Evolutionary conservation across 2,888 invertebrate species (phyloP).

Genomic region (Portevinia maculata): DNA sequence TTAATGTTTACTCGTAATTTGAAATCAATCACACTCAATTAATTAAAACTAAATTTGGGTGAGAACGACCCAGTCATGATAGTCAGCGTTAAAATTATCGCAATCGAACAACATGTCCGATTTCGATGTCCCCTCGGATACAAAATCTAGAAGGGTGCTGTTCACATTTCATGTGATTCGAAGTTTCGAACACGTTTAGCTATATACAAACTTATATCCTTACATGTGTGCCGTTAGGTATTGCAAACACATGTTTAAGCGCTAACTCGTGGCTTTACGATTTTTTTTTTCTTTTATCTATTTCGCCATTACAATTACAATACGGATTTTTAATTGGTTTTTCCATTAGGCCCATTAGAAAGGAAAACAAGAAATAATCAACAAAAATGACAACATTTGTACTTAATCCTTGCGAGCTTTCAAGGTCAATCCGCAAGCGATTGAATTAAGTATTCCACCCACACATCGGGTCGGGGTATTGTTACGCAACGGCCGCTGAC

Average conservation of each 20-base stretch:
- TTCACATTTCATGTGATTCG: conserved; percentile 30
- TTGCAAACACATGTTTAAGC: conserved; percentile 2
- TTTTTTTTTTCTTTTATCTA: neutral
- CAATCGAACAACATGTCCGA: neutral
- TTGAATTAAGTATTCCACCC: conserved; percentile 32
- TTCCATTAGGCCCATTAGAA: neutral
- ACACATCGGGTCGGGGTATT: conserved; percentile 26
- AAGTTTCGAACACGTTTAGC: conserved; percentile 2
- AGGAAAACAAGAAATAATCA: neutral
- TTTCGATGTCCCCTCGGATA: conserved; percentile 2
- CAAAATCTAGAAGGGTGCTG: neutral
- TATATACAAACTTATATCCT: neutral
- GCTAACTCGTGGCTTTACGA: conserved; percentile 6
- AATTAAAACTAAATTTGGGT: neutral
- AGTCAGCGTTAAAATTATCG: conserved; percentile 8
- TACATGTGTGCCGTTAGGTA: neutral
- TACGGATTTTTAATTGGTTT: neutral
- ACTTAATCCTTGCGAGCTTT: conserved; percentile 48
- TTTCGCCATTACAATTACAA: conserved; percentile 16
- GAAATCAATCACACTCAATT: conserved; percentile 33
- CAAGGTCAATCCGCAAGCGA: conserved; percentile 34
- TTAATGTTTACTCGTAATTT: conserved; percentile 12
- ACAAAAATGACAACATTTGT: neutral
- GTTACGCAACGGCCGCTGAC: conserved; percentile 66
- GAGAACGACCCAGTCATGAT: conserved; percentile 20